Conservation (phyloP, 1,140 invertebrate species). For the Harpegnathos saltator region DNA sequence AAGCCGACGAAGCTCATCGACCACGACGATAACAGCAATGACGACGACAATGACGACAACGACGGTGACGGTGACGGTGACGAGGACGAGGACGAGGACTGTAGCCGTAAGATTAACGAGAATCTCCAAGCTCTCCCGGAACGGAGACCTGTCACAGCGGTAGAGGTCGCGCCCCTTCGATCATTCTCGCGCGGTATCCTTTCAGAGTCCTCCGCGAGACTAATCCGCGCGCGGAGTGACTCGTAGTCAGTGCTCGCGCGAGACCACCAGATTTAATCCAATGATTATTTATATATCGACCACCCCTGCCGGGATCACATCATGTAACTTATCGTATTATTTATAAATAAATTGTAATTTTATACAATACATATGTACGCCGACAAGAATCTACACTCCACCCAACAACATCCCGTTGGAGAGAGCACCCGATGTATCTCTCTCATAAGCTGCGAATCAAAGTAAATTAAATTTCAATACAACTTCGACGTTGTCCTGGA, state of each 20-base stretch:
- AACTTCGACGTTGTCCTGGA: too few species aligned
- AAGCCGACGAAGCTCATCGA: conserved; percentile 6
- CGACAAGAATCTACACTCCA: too few species aligned
- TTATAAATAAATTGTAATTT: conserved; percentile 86
- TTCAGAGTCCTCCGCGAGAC: conserved; percentile 52
- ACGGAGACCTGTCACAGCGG: conserved; percentile 56
- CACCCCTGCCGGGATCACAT: conserved; percentile 68
- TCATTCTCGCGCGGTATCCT: conserved; percentile 58
- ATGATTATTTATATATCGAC: conserved; percentile 83
- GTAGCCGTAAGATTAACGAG: conserved; percentile 26
- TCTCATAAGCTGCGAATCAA: not conserved
- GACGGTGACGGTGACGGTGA: not conserved
- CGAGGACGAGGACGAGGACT: conserved; percentile 23
- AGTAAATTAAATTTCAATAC: too few species aligned
- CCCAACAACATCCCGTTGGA: too few species aligned
- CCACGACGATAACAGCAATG: too few species aligned
- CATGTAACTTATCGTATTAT: conserved; percentile 85
- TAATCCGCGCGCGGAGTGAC: conserved; percentile 63
- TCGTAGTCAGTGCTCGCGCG: conserved; percentile 82
- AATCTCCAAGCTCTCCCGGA: conserved; percentile 27
- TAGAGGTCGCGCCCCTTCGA: conserved; percentile 57
- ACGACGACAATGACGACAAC: not conserved
- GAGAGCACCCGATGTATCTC: too few species aligned
- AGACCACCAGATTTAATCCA: conserved; percentile 79
- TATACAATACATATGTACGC: conserved; percentile 64